A percentile compares a stretch with the other conserved stretches of the same genome.
Conservation (phyloP, 1,140 invertebrate genomes). For the Micrasema minimum region DNA sequence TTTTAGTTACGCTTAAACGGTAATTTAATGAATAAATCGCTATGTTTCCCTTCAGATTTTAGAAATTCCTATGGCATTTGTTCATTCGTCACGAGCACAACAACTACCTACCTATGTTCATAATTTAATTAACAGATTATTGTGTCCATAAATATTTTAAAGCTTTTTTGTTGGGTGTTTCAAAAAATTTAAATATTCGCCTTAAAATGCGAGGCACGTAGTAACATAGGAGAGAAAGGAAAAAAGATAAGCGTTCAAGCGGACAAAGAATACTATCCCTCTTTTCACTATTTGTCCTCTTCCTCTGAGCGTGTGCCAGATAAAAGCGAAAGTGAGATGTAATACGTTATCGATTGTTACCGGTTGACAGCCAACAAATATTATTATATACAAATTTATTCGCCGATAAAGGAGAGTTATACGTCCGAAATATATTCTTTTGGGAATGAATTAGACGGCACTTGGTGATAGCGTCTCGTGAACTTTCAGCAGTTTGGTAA, state of each 20-base stretch:
- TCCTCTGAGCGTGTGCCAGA: constrained; percentile 20
- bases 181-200: background rate
- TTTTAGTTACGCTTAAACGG: too few relatives aligned
- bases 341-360: constrained; percentile 32
- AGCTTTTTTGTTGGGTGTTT: too few relatives aligned
- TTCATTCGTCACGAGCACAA: too few relatives aligned
- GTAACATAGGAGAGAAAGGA: background rate
- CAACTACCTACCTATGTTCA: too few relatives aligned
- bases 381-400: constrained; percentile 6
- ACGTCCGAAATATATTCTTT: background rate
- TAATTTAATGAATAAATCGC: too few relatives aligned
- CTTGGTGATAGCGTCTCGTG: constrained; percentile 4
- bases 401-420: background rate
- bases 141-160: too few relatives aligned
- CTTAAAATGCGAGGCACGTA: background rate
- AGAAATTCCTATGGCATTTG: too few relatives aligned
- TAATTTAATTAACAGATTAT: too few relatives aligned
- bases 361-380: constrained; percentile 2
- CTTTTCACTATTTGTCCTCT: constrained; percentile 28
- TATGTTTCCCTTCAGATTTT: too few relatives aligned
- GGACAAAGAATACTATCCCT: background rate
- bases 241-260: background rate
- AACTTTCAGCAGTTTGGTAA: constrained; percentile 27
- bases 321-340: constrained; percentile 38
- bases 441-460: background rate